Evolutionary conservation across 2,888 invertebrate species (phyloP), one percentile per base, ranked within the genome.

Genomic region (Reticulitermes lucifugus): DNA sequence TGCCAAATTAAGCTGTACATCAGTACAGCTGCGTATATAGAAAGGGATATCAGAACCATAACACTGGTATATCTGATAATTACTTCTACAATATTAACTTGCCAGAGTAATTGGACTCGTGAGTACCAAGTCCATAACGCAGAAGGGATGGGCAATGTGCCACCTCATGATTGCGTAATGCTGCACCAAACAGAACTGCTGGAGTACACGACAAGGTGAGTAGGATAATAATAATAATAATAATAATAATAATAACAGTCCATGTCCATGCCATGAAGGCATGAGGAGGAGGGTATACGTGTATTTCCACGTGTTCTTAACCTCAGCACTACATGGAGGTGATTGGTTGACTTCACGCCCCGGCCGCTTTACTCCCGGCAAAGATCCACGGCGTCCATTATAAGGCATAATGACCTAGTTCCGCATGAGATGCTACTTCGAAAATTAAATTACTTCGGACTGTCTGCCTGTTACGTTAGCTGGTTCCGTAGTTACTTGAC

Each of bases 11-110:
- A 80, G 80, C 80, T 60, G 80, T 80, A 60, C 80, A 80, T 80
- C 80, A 80, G 79, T 51, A 43, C 35, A 35, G 9, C n/a, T 18
- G 25, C 4, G 25, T 21, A 10, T 35, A 35, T 18, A 46, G 25
- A 9, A 22, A 79, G 46, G 51, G 46, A 51, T 46, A 79, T 25
- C 55, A 79, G 46, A 29, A 51, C n/a, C 25, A 25, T 79, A 55
- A 79, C 35, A 55, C 51, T 79, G 79, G 79, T 79, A 80, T 55
- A 80, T 60, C 80, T 80, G 80, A 80, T 80, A 80, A 80, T 80
- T 80, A 80, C 80, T 80, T 80, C 80, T 80, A 80, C 80, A 80
- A 80, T 80, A 80, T 80, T 80, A 80, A 80, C 80, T 80, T 41
- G 35, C 12, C 35, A 29, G 59, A 59, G 80, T 80, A 80, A 80